Evolutionary conservation across 64 coral and sea anemone genomes (phyloP), one percentile per base, ranked within the genome.

Genomic region (Exaiptasia diaphana): DNA sequence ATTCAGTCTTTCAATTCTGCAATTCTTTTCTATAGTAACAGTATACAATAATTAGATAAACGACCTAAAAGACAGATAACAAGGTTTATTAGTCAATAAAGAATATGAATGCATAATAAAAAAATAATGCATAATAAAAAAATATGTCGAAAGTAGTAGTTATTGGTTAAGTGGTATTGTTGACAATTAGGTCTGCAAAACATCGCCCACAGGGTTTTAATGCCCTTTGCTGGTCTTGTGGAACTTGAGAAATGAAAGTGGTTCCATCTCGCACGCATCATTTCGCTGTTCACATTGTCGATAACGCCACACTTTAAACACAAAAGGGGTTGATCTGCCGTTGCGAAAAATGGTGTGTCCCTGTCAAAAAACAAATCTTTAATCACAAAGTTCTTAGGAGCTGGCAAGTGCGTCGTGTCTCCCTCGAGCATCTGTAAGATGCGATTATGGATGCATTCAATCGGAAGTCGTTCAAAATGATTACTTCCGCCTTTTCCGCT

Each of bases 401-500:
- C 80, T 20, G 80, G 38, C 15, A 83, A 42, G 35, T 83, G 80
- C 50, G 71, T 65, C 22, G 64, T 32, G 20, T 83, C 63, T 21
- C 80, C 80, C 24, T 83, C 80, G 25, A 83, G 31, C 33, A 83
- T 31, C 22, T 79, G 85, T 34, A 32, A 32, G 33, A 81, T 18
- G 65, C 46, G 15, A 83, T 25, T 24, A 83, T 36, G 22, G 35
- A n/a, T 13, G 81, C 22, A 40, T 20, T 50, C 80, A 62, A 83
- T 35, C 80, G 18, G 48, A 83, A 83, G 39, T 83, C 64, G 37
- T 83, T 83, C 1, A 84, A 46, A 73, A 84, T 72, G 23, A 73
- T 73, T 42, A 82, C 53, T 44, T 82, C 64, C 14, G 62, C 81
- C n/a, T n/a, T n/a, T n/a, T n/a, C n/a, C n/a, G n/a, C n/a, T n/a